Percentiles rank a stretch among this genome's conserved stretches.
Evolutionary conservation across 2,888 invertebrate genomes (phyloP).

Genomic region (Amphipyra berbera): DNA sequence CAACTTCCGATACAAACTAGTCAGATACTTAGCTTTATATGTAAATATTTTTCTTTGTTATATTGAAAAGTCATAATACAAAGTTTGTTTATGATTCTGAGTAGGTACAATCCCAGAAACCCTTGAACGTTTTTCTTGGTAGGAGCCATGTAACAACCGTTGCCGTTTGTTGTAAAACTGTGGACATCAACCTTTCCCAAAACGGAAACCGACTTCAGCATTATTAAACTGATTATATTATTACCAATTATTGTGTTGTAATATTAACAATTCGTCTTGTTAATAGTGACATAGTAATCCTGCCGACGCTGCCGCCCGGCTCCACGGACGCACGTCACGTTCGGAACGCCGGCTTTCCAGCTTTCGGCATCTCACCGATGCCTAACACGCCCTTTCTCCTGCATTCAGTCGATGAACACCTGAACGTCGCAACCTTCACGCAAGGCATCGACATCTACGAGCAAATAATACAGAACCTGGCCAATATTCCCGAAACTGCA

Average conservation of each 20-base stretch:
- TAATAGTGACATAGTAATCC: slow-evolving; percentile 89
- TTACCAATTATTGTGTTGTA: no score
- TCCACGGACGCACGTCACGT: slow-evolving; percentile 94
- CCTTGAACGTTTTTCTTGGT: no score
- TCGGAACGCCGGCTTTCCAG: slow-evolving; percentile 93
- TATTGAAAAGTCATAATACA: no score
- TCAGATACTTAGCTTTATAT: no score
- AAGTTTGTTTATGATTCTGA: no score
- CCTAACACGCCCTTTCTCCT: slow-evolving; percentile 94
- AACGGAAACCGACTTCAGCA: no score
- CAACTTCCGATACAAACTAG: no score
- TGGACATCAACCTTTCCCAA: no score
- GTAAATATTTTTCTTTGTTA: no score
- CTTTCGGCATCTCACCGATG: slow-evolving; percentile 96
- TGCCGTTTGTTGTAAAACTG: no score
- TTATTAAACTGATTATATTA: not conserved
- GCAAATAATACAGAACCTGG: slow-evolving; percentile 75
- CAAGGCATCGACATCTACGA: slow-evolving; percentile 93
- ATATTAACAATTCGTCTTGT: not conserved
- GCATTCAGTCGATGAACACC: slow-evolving; percentile 94
- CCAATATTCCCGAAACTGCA: slow-evolving; percentile 20
- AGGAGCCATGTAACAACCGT: no score
- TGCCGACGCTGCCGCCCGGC: slow-evolving; percentile 93
- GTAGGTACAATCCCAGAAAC: no score
- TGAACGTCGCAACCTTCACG: slow-evolving; percentile 92